These are phyloP conservation scores for Passerina amoena DNA, from an alignment of 2,113 vertebrate genomes.

Conservation along the genomic window DNA sequence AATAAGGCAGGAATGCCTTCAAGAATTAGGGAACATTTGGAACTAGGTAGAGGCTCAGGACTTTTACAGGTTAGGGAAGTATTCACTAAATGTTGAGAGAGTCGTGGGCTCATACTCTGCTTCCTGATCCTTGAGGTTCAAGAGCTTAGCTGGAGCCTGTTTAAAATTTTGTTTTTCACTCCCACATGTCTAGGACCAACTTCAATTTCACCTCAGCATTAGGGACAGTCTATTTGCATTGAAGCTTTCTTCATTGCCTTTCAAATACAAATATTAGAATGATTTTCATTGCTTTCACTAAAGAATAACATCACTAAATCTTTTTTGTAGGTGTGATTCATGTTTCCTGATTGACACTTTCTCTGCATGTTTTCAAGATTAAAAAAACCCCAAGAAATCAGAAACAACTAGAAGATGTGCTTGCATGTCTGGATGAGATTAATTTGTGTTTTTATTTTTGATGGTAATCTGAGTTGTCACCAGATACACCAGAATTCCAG, in stretches of 20 bases:
- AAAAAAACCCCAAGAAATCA: neutral
- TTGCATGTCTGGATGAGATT: neutral
- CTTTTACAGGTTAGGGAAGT: neutral
- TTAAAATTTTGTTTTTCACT: neutral
- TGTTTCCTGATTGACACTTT: neutral
- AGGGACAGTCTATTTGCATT: neutral
- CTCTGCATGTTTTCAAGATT: neutral
- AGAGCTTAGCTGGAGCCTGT: neutral
- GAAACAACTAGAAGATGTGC: neutral
- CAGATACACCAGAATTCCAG: constrained; percentile 13
- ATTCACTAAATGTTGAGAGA: neutral
- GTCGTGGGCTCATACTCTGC: neutral
- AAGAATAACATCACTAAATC: neutral
- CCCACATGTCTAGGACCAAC: neutral
- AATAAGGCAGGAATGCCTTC: neutral
- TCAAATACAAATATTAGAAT: neutral
- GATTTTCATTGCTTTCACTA: neutral
- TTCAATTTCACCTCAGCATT: neutral
- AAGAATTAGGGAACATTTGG: neutral
- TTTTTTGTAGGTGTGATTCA: neutral
- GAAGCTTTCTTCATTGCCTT: neutral
- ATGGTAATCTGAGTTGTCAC: constrained; percentile 19
- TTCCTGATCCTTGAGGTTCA: neutral
- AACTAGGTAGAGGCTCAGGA: neutral
- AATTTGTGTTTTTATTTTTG: constrained; percentile 5